A percentile compares a stretch with the other conserved stretches of the same genome.
Evolutionary conservation across 2,113 vertebrate genomes (phyloP).

Genomic region (Sialia sialis): DNA sequence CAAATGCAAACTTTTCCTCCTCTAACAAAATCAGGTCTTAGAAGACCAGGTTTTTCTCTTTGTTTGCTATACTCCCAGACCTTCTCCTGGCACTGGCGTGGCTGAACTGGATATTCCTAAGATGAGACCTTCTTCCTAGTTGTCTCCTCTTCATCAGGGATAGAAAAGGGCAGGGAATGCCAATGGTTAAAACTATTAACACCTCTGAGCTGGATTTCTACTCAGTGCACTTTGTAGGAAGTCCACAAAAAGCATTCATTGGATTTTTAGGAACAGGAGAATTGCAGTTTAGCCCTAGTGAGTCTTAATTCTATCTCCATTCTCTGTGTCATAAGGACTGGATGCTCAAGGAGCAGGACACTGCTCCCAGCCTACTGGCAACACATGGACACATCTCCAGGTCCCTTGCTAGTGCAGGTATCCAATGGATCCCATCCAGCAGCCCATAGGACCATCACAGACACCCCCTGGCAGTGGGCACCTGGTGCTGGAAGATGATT

Average conservation of each 20-base stretch:
- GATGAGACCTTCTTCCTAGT: not conserved
- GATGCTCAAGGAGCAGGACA: not conserved
- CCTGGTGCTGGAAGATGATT: not conserved
- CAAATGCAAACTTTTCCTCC: not conserved
- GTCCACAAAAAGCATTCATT: not conserved
- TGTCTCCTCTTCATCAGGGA: not conserved
- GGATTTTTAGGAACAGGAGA: not conserved
- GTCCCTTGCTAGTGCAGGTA: not conserved
- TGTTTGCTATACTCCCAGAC: not conserved
- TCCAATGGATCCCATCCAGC: not conserved
- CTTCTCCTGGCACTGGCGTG: not conserved
- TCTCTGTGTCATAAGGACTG: not conserved
- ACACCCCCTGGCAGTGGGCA: accelerated
- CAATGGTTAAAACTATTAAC: not conserved
- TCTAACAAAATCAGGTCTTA: not conserved
- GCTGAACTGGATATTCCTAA: not conserved
- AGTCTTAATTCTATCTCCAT: not conserved
- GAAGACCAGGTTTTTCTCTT: not conserved
- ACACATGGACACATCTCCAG: not conserved
- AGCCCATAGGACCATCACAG: not conserved
- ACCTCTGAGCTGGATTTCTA: not conserved
- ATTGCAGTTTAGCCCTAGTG: accelerated
- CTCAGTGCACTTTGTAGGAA: not conserved
- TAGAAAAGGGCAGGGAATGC: not conserved
- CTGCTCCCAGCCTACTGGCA: not conserved